A percentile compares a stretch with the other conserved stretches of the same genome.
Conservation (phyloP, 1,140 invertebrate genomes). For the Colletes gigas region DNA sequence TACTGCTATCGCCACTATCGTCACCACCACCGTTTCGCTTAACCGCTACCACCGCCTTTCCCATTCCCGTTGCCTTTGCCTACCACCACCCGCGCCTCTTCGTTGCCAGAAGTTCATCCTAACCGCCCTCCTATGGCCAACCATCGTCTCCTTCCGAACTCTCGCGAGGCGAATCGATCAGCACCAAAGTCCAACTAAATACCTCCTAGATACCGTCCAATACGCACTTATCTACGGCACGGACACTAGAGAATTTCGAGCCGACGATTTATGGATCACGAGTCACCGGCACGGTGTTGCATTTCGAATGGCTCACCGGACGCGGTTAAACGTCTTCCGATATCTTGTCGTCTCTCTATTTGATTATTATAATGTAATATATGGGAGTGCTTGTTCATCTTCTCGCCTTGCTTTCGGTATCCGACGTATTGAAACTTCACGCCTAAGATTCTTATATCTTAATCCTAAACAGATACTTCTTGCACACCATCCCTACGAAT, state of each 20-base stretch:
- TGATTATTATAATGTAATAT: no score
- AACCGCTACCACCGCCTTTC: constrained; percentile 26
- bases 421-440: no score
- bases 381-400: no score
- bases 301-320: no score
- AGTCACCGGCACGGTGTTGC: neutral
- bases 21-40: constrained; percentile 57
- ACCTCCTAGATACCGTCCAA: constrained; percentile 29
- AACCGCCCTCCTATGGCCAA: constrained; percentile 40
- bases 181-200: constrained; percentile 35
- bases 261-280: constrained; percentile 37
- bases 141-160: constrained; percentile 43
- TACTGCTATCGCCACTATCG: constrained; percentile 24
- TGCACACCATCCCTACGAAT: no score
- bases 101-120: constrained; percentile 7
- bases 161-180: constrained; percentile 63
- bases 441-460: no score
- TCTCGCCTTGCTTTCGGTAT: no score
- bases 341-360: no score
- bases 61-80: neutral
- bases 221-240: neutral
- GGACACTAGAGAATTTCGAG: constrained; percentile 37
- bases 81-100: neutral
- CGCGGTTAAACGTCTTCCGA: no score
- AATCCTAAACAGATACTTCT: no score